Evolutionary conservation across 2,888 invertebrate species (phyloP), one percentile per base, ranked within the genome.

Genomic region (Atrina japonica): DNA sequence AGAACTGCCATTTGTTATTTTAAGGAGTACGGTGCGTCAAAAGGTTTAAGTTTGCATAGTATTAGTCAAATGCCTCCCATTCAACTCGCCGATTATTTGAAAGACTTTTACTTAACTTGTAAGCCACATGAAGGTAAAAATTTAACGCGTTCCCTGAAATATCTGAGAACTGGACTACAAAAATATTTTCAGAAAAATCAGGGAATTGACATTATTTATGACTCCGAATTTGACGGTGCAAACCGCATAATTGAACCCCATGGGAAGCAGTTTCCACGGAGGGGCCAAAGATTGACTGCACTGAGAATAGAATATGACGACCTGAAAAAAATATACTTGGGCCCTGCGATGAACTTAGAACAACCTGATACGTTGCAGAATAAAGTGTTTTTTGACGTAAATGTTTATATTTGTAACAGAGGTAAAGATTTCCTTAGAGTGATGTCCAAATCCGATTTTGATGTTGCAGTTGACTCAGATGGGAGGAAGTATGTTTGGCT

Each of bases 301-400:
- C 77, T 83, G 56, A 64, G 84, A 65, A 86, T 86, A 41, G 84
- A 84, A 50, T 78, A 80, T 29, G 85, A 83, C 43, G 85, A 86
- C 68, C 70, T 87, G 69, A 80, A 82, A 49, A 84, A 83, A 55
- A 83, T 87, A 23, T 86, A 86, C 66, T 70, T 86, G 52, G 79
- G 84, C 43, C 82, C 83, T 45, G 84, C 84, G 5, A 80, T 87
- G 82, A 81, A 83, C 60, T 60, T 80, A 9, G 81, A 82, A 55
- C 82, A 81, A 41, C 87, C 87, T 2, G 86, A 86, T 59, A 80
- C 82, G 11, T 64, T 87, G 18, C 87, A 87, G 68, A 87, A 87
- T 64, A 87, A 87, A 66, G 85, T 86, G 2, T 87, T 86, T 72
- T 86, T 87, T 65, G 87, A 87, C 71, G 78, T 87, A 6, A 86